phyloP scores from a whole-genome alignment of 2,113 vertebrate genomes.

The Crotalus helleri region DNA sequence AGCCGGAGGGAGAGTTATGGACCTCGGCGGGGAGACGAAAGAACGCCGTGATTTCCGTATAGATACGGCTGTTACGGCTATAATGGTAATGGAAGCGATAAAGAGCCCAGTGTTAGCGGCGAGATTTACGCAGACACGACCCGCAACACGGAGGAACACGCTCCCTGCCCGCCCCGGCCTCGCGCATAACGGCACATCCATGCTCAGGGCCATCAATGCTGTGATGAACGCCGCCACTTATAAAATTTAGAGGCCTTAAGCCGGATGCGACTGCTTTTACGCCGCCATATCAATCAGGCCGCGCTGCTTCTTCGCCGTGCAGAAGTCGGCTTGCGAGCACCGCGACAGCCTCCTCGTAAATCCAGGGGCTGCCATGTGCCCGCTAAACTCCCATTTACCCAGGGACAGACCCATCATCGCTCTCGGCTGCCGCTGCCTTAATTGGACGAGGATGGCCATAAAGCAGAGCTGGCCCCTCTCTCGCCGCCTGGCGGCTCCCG shows the following conservation, averaged over 20 bases:
- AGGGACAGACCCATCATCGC: slow-evolving; percentile 51
- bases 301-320: slow-evolving; percentile 35
- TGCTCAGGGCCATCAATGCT: slow-evolving; percentile 73
- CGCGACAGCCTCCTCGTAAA: slow-evolving; percentile 58
- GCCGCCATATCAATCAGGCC: slow-evolving; percentile 65
- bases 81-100: slow-evolving; percentile 78
- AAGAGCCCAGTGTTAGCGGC: slow-evolving; percentile 71
- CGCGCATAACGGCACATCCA: slow-evolving; percentile 51
- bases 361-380: slow-evolving; percentile 49
- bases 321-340: background rate
- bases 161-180: slow-evolving; percentile 27
- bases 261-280: slow-evolving; percentile 61
- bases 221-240: slow-evolving; percentile 62
- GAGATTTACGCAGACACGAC: slow-evolving; percentile 73
- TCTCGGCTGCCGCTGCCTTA: slow-evolving; percentile 60
- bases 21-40: slow-evolving; percentile 52
- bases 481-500: fast-evolving
- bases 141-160: slow-evolving; percentile 71
- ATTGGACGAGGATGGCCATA: slow-evolving; percentile 50
- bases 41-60: slow-evolving; percentile 65
- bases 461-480: too few species aligned
- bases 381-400: slow-evolving; percentile 72
- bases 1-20: slow-evolving; percentile 22
- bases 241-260: slow-evolving; percentile 71
- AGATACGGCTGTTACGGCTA: slow-evolving; percentile 66